Evolutionary conservation across 2,888 invertebrate genomes (phyloP).

Genomic region (Myopa tessellatipennis): DNA sequence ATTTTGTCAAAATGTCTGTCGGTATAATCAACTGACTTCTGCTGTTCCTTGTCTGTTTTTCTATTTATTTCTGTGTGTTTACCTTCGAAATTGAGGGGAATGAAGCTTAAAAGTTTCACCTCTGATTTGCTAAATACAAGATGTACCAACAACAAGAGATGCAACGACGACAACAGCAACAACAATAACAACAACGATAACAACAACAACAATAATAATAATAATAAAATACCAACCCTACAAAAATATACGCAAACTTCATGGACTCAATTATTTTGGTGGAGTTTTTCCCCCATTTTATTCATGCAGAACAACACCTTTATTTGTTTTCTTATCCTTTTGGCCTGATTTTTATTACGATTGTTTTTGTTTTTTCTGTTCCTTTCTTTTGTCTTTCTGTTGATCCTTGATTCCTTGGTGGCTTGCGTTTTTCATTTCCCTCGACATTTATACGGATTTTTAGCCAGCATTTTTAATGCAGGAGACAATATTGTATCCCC

Average conservation of each 20-base stretch:
- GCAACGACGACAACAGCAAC: too few relatives aligned
- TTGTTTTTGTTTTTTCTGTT: not conserved
- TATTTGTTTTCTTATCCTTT: not conserved
- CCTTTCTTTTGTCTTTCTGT: constrained; percentile 6
- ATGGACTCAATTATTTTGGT: constrained; percentile 42
- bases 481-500: too few relatives aligned
- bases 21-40: too few relatives aligned
- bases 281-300: constrained; percentile 19
- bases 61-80: too few relatives aligned
- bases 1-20: too few relatives aligned
- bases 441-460: too few relatives aligned
- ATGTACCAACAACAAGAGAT: too few relatives aligned
- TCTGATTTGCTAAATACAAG: not conserved
- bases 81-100: too few relatives aligned
- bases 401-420: constrained; percentile 2
- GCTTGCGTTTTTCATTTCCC: constrained; percentile 7
- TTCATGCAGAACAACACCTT: not conserved
- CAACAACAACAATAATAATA: not conserved
- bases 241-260: constrained; percentile 25
- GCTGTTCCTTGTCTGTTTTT: too few relatives aligned
- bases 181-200: too few relatives aligned
- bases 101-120: not conserved
- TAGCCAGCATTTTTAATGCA: too few relatives aligned
- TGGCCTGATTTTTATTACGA: constrained; percentile 16
- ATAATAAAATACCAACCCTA: too few relatives aligned